phyloP scores from a whole-genome alignment of 2,113 vertebrate species.

The Taxidea taxus region DNA sequence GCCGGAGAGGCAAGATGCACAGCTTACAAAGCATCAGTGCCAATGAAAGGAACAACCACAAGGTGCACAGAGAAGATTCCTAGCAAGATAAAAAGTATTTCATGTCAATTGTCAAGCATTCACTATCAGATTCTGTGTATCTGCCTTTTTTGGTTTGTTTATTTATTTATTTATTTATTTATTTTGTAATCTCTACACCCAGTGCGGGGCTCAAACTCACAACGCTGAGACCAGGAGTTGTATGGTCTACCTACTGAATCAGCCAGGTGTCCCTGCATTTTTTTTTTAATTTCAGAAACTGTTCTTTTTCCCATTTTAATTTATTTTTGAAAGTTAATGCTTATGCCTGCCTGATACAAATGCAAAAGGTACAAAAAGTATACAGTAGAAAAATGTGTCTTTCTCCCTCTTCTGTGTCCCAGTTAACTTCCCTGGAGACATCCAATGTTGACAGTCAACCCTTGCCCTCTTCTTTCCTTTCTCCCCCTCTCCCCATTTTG shows the following conservation, averaged over 20 bases:
- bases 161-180: neutral
- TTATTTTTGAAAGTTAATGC: constrained; percentile 24
- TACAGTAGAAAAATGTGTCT: neutral
- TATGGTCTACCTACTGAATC: neutral
- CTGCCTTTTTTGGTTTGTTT: neutral
- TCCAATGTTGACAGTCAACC: neutral
- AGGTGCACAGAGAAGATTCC: neutral
- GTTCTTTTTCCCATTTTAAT: neutral
- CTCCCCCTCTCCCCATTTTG: neutral
- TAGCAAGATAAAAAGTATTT: neutral
- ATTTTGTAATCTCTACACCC: neutral
- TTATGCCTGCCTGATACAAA: neutral
- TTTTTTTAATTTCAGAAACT: neutral
- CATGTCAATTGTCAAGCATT: neutral
- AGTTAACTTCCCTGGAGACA: neutral
- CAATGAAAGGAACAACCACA: neutral
- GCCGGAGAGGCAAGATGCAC: neutral
- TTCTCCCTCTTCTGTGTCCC: neutral
- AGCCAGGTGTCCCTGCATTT: neutral
- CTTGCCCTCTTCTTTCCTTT: neutral
- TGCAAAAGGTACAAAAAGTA: neutral
- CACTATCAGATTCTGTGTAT: neutral
- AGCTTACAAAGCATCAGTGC: neutral
- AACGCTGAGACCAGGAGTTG: neutral
- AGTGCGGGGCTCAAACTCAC: neutral